Percentiles rank a stretch among this genome's conserved stretches.
Conservation (phyloP, 2,888 invertebrate species). For the Zele albiditarsus region DNA sequence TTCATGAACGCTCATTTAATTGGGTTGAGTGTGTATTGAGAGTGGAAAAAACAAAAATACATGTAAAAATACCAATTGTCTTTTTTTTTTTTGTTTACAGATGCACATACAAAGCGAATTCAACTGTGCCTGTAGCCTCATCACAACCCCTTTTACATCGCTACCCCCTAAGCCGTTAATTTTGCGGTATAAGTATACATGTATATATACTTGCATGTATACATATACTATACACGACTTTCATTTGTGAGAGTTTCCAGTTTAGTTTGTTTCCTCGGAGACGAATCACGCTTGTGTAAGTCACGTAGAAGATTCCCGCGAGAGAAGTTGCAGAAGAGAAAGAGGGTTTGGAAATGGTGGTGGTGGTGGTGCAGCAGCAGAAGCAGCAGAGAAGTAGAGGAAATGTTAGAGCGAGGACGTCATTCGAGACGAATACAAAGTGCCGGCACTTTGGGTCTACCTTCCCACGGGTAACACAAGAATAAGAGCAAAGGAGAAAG, state of each 20-base stretch:
- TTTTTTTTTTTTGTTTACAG: no score
- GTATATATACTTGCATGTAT: background rate
- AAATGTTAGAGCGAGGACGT: conserved; percentile 16
- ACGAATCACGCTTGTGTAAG: conserved; percentile 37
- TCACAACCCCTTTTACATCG: background rate
- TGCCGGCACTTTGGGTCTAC: conserved; percentile 35
- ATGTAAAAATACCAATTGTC: no score
- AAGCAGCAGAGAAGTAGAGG: conserved; percentile 19
- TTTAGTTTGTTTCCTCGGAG: conserved; percentile 6
- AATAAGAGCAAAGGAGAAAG: background rate
- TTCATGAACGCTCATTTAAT: no score
- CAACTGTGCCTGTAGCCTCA: no score
- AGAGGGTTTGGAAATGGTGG: background rate
- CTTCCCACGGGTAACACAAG: conserved; percentile 33
- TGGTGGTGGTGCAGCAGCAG: background rate
- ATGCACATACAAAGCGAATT: no score
- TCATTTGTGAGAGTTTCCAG: conserved; percentile 24
- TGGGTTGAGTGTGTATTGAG: no score
- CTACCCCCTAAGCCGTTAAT: background rate
- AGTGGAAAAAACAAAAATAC: no score
- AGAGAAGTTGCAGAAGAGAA: conserved; percentile 24
- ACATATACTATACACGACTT: conserved; percentile 5
- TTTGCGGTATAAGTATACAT: background rate
- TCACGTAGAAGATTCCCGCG: conserved; percentile 39
- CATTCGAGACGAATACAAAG: conserved; percentile 43